Evolutionary conservation across 2,888 invertebrate species (phyloP), one percentile per base, ranked within the genome.

Genomic region (Odontocerum albicorne): DNA sequence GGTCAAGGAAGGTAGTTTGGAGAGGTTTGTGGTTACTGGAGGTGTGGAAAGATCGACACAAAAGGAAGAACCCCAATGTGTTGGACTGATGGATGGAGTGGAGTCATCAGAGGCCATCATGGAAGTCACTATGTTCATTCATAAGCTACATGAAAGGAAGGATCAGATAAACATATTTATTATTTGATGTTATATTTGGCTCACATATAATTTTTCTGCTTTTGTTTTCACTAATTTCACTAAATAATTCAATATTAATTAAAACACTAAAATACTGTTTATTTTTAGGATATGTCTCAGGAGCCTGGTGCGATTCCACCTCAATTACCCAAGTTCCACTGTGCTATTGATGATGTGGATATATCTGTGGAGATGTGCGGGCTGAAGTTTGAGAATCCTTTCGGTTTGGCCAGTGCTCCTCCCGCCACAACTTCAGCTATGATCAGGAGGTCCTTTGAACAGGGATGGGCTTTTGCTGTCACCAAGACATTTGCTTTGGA

Each of bases 391-490:
- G 88, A 90, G 71, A 98, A 98, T 75, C 98, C 98, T 0, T 98
- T 96, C 67, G 98, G 99, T 0, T 73, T 99, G 58, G 99, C 98
- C 2, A 96, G 96, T 47, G 98, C 99, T 0, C 95, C 97, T 1
- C 98, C 98, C 2, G 92, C 96, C 4, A 99, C 98, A 1, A 88
- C 89, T 54, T 84, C 92, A 2, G 86, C 95, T 0, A 99, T 99
- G 97, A 96, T 98, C 42, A 79, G 98, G 3, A 79, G 98, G 59
- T 90, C 92, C 12, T 99, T 98, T 69, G 87, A 95, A 69, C 92
- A 93, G 63, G 98, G 98, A 1, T 99, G 99, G 99, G 92, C 88
- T 0, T 99, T 94, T 68, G 92, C 87, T n/a, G 90, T 99, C 1
- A 99, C 98, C 0, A 99, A 99, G 77, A 99, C 98, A 0, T 99